These are phyloP conservation scores for Bradypodion ventrale DNA, from an alignment of 2,797 vertebrate genomes.

Conservation along the genomic window DNA sequence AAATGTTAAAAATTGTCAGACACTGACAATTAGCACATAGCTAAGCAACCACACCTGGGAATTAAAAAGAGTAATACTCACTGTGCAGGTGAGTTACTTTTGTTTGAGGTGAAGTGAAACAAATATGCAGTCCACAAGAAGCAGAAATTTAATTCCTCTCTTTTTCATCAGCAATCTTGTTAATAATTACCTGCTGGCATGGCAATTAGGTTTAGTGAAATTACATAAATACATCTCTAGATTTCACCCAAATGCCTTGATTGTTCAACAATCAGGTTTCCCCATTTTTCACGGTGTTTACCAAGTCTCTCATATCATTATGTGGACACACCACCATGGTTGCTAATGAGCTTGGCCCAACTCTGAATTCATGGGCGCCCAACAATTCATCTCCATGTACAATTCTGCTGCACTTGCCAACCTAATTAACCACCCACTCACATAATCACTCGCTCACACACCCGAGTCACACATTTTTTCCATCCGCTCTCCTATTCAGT, in stretches of 20 bases:
- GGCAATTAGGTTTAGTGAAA: no score
- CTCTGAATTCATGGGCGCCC: slow-evolving; percentile 22
- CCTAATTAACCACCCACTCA: slow-evolving; percentile 54
- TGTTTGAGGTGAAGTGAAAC: no score
- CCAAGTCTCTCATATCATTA: neutral
- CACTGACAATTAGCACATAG: neutral
- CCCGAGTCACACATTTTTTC: slow-evolving; percentile 40
- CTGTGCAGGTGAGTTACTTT: neutral
- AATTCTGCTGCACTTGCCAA: slow-evolving; percentile 56
- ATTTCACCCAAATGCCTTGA: neutral
- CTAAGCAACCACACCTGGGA: neutral
- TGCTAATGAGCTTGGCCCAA: slow-evolving; percentile 28
- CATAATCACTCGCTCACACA: slow-evolving; percentile 55
- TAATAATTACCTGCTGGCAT: no score
- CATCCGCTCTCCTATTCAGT: slow-evolving; percentile 17
- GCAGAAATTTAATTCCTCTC: neutral
- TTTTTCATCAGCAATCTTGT: neutral
- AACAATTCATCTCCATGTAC: neutral
- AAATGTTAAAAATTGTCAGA: neutral
- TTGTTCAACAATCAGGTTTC: neutral
- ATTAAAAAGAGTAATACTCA: neutral
- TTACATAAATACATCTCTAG: accelerated
- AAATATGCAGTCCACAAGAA: neutral
- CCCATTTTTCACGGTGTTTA: neutral
- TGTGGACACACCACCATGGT: slow-evolving; percentile 5